Evolutionary conservation across 2,113 vertebrate genomes (phyloP).

Genomic region (Leptobrachium ailaonicum): DNA sequence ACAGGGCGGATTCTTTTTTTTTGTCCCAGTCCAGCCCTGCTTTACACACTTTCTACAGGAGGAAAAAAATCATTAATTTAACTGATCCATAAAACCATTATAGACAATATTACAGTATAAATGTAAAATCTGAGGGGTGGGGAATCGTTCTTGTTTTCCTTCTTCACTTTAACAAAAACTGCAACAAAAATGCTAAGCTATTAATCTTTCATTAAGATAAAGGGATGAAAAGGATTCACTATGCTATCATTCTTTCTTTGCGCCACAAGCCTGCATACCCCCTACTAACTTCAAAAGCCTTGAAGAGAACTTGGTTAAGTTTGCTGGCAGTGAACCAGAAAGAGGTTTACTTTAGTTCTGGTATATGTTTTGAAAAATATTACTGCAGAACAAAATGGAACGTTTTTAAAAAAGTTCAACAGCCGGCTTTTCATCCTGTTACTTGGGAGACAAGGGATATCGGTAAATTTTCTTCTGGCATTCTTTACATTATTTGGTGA

Average conservation of each 20-base stretch:
- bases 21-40: no score
- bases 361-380: conserved; percentile 65
- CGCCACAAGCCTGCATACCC: conserved; percentile 85
- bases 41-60: conserved; percentile 45
- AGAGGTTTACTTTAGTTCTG: conserved; percentile 82
- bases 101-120: conserved; percentile 67
- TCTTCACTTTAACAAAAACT: conserved; percentile 77
- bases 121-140: conserved; percentile 52
- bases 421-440: background rate
- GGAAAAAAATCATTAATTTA: conserved; percentile 52
- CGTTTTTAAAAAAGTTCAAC: background rate
- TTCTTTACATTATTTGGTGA: background rate
- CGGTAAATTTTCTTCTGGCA: background rate
- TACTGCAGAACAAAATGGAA: conserved; percentile 49
- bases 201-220: conserved; percentile 99
- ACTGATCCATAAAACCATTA: conserved; percentile 79
- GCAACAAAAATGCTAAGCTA: conserved; percentile 91
- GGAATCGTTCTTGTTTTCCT: conserved; percentile 53
- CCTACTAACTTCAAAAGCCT: conserved; percentile 95
- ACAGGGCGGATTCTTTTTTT: no score
- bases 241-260: conserved; percentile 92
- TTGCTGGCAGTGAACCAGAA: conserved; percentile 89
- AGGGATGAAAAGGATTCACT: conserved; percentile 98
- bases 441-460: background rate
- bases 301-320: conserved; percentile 82